phyloP scores from a whole-genome alignment of 1,140 invertebrate species.

The Hycleus cichorii region DNA sequence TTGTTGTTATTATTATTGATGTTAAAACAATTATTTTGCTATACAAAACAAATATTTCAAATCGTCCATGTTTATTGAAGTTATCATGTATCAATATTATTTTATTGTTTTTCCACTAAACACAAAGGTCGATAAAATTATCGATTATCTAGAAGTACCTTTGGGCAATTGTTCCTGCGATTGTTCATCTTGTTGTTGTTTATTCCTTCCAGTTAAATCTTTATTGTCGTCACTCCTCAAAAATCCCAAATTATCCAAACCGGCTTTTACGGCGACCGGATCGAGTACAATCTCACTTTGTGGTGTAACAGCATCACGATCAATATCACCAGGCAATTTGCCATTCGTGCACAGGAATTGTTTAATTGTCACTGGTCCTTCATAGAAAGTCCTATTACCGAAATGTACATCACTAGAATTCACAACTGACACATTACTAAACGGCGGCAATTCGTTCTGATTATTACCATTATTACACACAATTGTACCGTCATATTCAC shows the following conservation, averaged over 20 bases:
- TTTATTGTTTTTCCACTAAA: no score
- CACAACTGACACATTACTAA: conserved; percentile 49
- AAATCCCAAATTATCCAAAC: background rate
- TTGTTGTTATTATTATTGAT: no score
- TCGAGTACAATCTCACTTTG: conserved; percentile 8
- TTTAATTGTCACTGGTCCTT: conserved; percentile 59
- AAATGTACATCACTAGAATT: conserved; percentile 57
- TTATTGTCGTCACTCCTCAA: background rate
- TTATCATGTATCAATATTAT: no score
- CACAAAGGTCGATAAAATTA: no score
- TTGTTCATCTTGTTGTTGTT: background rate
- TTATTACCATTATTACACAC: background rate
- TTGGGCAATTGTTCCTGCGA: no score
- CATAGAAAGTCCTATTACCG: conserved; percentile 56
- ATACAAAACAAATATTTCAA: no score
- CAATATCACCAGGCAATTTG: background rate
- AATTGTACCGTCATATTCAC: background rate
- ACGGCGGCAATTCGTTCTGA: conserved; percentile 30
- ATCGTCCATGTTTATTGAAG: no score
- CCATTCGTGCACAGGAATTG: conserved; percentile 47
- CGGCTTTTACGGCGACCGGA: background rate
- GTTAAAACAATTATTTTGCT: no score
- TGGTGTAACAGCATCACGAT: background rate
- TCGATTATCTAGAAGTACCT: no score
- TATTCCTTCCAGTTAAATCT: background rate